Evolutionary conservation across 2,113 vertebrate species (phyloP).

Genomic region (Gymnobelideus leadbeateri): DNA sequence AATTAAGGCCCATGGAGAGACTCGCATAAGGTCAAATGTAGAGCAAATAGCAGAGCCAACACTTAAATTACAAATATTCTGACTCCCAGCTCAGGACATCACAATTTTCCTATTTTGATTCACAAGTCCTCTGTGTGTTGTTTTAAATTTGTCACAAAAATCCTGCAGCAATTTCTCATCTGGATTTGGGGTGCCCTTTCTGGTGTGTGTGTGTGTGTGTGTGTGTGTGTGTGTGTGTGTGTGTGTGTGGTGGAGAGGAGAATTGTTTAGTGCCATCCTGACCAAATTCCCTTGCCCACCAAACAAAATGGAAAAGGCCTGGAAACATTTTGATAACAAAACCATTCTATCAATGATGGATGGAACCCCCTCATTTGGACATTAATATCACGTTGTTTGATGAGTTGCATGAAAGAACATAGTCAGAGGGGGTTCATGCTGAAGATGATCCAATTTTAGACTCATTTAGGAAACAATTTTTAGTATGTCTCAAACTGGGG

Average conservation of each 20-base stretch:
- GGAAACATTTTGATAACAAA: neutral
- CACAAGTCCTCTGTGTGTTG: neutral
- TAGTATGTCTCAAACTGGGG: neutral
- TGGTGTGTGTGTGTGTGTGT: neutral
- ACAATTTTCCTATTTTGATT: neutral
- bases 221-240: neutral
- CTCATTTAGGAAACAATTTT: neutral
- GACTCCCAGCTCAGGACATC: neutral
- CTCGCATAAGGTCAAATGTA: neutral
- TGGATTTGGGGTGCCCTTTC: neutral
- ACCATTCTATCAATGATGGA: neutral
- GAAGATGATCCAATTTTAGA: neutral
- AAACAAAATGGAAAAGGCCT: neutral
- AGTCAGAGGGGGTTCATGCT: neutral
- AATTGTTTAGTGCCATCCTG: neutral
- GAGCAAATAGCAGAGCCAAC: neutral
- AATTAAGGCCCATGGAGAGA: neutral
- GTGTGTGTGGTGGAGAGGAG: neutral
- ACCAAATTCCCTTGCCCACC: neutral
- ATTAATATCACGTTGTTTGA: neutral
- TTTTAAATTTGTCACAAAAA: neutral
- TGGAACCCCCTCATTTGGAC: neutral
- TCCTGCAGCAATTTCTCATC: neutral
- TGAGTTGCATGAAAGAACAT: neutral
- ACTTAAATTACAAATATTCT: neutral